These are phyloP conservation scores for Hemicentrotus pulcherrimus DNA, from an alignment of 35 echinoderm and acorn worm species.

Conservation along the genomic window DNA sequence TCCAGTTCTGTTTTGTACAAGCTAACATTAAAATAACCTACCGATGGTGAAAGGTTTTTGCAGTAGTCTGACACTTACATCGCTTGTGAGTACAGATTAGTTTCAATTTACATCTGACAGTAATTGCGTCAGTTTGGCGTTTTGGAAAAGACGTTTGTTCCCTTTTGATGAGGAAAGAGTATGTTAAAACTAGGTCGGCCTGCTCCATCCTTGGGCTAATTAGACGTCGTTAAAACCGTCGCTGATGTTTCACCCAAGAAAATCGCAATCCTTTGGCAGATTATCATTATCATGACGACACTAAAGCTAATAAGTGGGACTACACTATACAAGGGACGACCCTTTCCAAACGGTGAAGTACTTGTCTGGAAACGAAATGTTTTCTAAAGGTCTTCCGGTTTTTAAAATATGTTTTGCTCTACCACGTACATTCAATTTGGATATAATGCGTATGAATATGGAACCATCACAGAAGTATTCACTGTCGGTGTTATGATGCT, in stretches of 20 bases:
- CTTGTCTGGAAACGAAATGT: no score
- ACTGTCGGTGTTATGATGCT: no score
- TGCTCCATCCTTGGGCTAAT: neutral
- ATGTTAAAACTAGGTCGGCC: neutral
- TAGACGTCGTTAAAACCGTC: neutral
- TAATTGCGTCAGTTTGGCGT: neutral
- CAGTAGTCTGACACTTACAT: neutral
- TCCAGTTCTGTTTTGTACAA: neutral
- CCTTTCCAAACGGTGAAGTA: no score
- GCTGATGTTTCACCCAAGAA: neutral
- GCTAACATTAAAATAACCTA: neutral
- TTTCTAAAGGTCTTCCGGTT: no score
- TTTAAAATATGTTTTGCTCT: no score
- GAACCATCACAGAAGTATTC: no score
- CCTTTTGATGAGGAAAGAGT: neutral
- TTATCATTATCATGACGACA: neutral
- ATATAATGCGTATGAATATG: no score
- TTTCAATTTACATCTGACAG: slow-evolving; percentile 5
- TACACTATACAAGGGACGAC: no score
- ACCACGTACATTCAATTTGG: no score
- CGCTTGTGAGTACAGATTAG: neutral
- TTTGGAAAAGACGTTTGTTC: neutral
- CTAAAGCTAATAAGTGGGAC: neutral
- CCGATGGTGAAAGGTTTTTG: neutral
- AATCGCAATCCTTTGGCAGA: neutral